phyloP scores from a whole-genome alignment of 2,797 vertebrate genomes.

The Sebastes iracundus region DNA sequence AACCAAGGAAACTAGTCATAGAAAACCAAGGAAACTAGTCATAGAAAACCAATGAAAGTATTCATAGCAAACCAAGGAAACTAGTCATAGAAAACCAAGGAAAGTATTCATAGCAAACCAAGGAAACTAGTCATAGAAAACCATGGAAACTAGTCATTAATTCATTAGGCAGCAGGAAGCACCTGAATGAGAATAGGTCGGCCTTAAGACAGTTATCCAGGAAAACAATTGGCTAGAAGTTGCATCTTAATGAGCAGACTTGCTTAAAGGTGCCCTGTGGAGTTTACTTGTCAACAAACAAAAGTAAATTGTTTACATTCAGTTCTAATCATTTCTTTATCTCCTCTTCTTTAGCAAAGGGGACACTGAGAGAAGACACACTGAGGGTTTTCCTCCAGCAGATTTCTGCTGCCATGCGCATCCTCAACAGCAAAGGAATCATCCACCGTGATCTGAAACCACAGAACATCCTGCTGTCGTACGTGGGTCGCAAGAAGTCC shows the following conservation, averaged over 20 bases:
- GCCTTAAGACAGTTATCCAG: not conserved
- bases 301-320: not conserved
- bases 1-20: too few relatives aligned
- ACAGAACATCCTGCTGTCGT: conserved; percentile 95
- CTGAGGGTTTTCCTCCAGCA: conserved; percentile 96
- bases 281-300: not conserved
- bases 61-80: too few relatives aligned
- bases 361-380: conserved; percentile 94
- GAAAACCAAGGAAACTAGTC: too few relatives aligned
- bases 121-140: too few relatives aligned
- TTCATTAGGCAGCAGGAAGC: not conserved
- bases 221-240: not conserved
- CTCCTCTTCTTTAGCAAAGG: conserved; percentile 85
- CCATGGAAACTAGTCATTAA: not conserved
- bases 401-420: conserved; percentile 95
- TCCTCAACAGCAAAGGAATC: conserved; percentile 95
- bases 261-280: not conserved
- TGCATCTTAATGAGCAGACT: not conserved
- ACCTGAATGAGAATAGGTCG: not conserved
- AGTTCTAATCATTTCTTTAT: not conserved
- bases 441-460: conserved; percentile 97
- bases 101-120: too few relatives aligned
- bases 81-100: too few relatives aligned
- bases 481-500: conserved; percentile 88
- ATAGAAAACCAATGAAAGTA: too few relatives aligned